A percentile compares a stretch with the other conserved stretches of the same genome.
phyloP scores from a whole-genome alignment of 1,140 invertebrate genomes.

The Megathymus violae region DNA sequence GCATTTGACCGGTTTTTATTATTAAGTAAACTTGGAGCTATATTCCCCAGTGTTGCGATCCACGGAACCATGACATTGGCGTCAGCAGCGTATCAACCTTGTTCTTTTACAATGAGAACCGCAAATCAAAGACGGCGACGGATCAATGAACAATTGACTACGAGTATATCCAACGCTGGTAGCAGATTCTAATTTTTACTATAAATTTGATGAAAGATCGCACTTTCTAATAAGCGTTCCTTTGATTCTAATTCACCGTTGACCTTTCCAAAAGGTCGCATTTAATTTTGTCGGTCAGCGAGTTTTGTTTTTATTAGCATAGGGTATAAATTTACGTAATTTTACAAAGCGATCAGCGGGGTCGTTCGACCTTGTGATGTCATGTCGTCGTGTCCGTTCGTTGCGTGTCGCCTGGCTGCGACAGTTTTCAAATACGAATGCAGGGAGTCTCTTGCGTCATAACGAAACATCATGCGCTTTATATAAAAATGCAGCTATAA shows the following conservation, averaged over 20 bases:
- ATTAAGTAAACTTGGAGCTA: too few relatives aligned
- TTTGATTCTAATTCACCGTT: constrained; percentile 55
- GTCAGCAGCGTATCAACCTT: constrained; percentile 40
- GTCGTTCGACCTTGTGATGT: constrained; percentile 57
- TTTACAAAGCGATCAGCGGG: constrained; percentile 23
- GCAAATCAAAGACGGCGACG: constrained; percentile 19
- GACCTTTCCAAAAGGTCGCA: constrained; percentile 51
- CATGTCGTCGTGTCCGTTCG: constrained; percentile 39
- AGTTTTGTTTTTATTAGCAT: constrained; percentile 36
- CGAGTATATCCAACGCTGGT: too few relatives aligned
- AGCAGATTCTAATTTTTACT: constrained; percentile 4
- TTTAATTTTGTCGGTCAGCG: constrained; percentile 38
- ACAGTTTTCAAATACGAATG: too few relatives aligned
- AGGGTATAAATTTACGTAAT: constrained; percentile 35
- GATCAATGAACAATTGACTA: too few relatives aligned
- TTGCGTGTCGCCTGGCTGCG: constrained; percentile 52
- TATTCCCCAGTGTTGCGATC: neutral
- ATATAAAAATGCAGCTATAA: too few relatives aligned
- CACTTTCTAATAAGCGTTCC: constrained; percentile 47
- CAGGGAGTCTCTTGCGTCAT: constrained; percentile 2
- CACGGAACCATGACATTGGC: constrained; percentile 55
- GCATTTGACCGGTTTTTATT: too few relatives aligned
- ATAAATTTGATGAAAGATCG: constrained; percentile 20
- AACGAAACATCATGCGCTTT: too few relatives aligned
- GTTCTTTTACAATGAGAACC: constrained; percentile 36